Percentiles rank a stretch among this genome's conserved stretches.
Evolutionary conservation across 2,888 invertebrate species (phyloP).

Genomic region (Apodemia mormo): DNA sequence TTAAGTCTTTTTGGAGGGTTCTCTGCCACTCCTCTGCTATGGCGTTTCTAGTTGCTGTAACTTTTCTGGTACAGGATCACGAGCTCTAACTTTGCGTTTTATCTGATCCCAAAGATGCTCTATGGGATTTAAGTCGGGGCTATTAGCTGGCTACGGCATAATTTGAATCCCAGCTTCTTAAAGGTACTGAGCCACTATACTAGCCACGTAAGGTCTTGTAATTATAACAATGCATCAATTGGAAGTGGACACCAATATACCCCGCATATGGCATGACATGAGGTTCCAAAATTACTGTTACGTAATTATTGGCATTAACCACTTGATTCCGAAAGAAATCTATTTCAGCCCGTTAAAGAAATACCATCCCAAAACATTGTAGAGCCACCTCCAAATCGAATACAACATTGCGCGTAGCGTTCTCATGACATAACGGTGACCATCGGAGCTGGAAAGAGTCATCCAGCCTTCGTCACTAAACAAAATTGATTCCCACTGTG

Average conservation of each 20-base stretch:
- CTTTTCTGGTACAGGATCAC: neutral
- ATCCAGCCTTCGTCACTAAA: too few relatives aligned
- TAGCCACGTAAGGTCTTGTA: neutral
- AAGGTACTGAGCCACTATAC: neutral
- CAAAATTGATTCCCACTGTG: too few relatives aligned
- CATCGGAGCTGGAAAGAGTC: neutral
- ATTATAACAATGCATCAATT: neutral
- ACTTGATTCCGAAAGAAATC: neutral
- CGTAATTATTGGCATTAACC: neutral
- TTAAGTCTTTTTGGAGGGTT: conserved; percentile 18
- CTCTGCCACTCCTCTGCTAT: conserved; percentile 8
- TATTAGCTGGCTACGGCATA: neutral
- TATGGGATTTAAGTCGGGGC: neutral
- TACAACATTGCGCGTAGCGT: neutral
- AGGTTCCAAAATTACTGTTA: neutral
- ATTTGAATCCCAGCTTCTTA: neutral
- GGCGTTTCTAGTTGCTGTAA: conserved; percentile 9
- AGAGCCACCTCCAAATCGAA: neutral
- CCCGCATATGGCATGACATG: neutral
- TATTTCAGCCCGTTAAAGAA: neutral
- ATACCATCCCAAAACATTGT: neutral
- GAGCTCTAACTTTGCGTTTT: neutral
- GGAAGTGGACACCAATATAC: neutral
- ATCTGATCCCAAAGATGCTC: neutral
- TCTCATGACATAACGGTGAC: neutral